phyloP scores from a whole-genome alignment of 1,140 invertebrate genomes.

The Trichoplusia ni region DNA sequence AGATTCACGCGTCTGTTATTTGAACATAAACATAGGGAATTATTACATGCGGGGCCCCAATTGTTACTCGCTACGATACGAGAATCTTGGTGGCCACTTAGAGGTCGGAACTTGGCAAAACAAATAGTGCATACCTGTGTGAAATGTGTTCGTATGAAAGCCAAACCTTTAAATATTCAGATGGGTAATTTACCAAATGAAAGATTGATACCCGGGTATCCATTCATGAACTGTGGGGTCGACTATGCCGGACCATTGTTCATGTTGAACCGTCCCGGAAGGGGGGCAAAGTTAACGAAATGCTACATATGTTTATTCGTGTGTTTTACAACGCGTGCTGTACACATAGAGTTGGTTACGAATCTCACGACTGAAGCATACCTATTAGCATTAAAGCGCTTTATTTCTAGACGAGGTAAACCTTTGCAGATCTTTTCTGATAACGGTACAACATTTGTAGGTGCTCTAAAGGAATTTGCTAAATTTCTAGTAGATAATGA shows the following conservation, averaged over 20 bases:
- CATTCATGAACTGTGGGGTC: too few relatives aligned
- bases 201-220: too few relatives aligned
- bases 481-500: constrained; percentile 23
- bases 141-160: neutral
- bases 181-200: too few relatives aligned
- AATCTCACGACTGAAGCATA: constrained; percentile 26
- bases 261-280: constrained; percentile 37
- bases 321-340: too few relatives aligned
- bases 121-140: constrained; percentile 36
- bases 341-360: too few relatives aligned
- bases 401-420: constrained; percentile 45
- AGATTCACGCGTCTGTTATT: constrained; percentile 37
- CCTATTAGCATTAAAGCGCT: constrained; percentile 43
- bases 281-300: constrained; percentile 38
- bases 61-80: constrained; percentile 19
- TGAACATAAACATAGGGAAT: too few relatives aligned
- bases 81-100: constrained; percentile 31
- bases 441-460: constrained; percentile 43
- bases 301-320: too few relatives aligned
- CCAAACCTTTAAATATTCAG: too few relatives aligned
- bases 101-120: constrained; percentile 37
- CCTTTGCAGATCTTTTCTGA: constrained; percentile 42
- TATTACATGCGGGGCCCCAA: constrained; percentile 37
- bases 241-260: constrained; percentile 43
- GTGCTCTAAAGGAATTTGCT: constrained; percentile 27